phyloP scores from a whole-genome alignment of 2,888 invertebrate species.

The Ypsolopha scabrella region DNA sequence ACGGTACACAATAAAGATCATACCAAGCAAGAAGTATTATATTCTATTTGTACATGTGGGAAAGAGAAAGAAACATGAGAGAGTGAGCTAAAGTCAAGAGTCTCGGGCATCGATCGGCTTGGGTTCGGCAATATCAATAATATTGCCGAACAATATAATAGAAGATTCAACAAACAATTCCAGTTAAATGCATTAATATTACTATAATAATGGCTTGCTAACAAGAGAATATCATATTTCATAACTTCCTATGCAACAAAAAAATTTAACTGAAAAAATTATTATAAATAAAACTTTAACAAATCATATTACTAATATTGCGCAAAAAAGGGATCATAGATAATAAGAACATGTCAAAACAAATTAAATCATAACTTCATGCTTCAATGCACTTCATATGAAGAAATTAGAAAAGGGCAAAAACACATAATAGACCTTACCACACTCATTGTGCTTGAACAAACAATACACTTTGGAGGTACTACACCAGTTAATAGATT shows the following conservation, averaged over 20 bases:
- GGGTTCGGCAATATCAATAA: constrained; percentile 16
- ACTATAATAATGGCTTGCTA: constrained; percentile 22
- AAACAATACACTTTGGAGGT: constrained; percentile 45
- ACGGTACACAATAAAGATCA: constrained; percentile 55
- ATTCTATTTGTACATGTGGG: constrained; percentile 38
- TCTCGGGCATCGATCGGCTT: constrained; percentile 59
- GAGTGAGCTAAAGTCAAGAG: constrained; percentile 57
- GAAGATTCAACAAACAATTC: not conserved
- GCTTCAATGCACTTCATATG: constrained; percentile 45
- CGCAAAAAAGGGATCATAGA: constrained; percentile 27
- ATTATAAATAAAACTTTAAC: not conserved
- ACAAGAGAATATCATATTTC: constrained; percentile 39
- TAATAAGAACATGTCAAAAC: constrained; percentile 62
- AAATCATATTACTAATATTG: constrained; percentile 11
- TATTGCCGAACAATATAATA: no score
- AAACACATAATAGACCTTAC: constrained; percentile 53
- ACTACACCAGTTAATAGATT: constrained; percentile 40
- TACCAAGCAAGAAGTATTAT: constrained; percentile 19
- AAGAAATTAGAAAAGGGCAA: constrained; percentile 32
- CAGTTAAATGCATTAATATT: constrained; percentile 7
- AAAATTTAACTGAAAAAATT: constrained; percentile 10
- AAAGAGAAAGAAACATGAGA: constrained; percentile 49
- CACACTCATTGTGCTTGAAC: constrained; percentile 58
- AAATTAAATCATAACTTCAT: constrained; percentile 66
- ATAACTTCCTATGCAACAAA: constrained; percentile 16